A percentile compares a stretch with the other conserved stretches of the same genome.
phyloP scores from a whole-genome alignment of 2,113 vertebrate genomes.

The Burhinus oedicnemus region DNA sequence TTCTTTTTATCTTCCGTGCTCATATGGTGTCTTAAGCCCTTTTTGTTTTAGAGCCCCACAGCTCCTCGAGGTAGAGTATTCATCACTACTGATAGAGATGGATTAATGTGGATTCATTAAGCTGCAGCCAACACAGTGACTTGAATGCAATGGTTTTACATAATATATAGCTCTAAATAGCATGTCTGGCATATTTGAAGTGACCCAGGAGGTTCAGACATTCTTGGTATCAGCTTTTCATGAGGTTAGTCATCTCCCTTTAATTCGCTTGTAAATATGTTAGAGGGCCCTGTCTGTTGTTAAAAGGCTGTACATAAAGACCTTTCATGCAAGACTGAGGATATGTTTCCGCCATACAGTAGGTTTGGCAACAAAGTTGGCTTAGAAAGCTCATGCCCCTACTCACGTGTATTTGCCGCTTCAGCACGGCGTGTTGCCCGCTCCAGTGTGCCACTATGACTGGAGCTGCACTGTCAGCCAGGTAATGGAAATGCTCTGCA shows the following conservation, averaged over 20 bases:
- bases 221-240: constrained; percentile 30
- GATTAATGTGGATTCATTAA: constrained; percentile 49
- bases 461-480: background rate
- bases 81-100: constrained; percentile 12
- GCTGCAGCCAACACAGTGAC: constrained; percentile 15
- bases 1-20: constrained; percentile 38
- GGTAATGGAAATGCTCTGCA: background rate
- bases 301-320: background rate
- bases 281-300: background rate
- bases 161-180: background rate
- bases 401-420: background rate
- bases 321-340: background rate
- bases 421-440: accelerated
- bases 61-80: constrained; percentile 34
- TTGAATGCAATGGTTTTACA: constrained; percentile 8
- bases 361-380: background rate
- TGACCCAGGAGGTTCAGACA: constrained; percentile 10
- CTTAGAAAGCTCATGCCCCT: background rate
- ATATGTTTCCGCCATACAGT: background rate
- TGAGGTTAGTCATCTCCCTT: constrained; percentile 9
- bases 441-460: background rate
- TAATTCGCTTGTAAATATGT: constrained; percentile 46
- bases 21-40: background rate
- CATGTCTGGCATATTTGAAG: background rate
- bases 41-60: constrained; percentile 20